A percentile compares a stretch with the other conserved stretches of the same genome.
Evolutionary conservation across 2,888 invertebrate genomes (phyloP).

Genomic region (Agriopis aurantiaria): DNA sequence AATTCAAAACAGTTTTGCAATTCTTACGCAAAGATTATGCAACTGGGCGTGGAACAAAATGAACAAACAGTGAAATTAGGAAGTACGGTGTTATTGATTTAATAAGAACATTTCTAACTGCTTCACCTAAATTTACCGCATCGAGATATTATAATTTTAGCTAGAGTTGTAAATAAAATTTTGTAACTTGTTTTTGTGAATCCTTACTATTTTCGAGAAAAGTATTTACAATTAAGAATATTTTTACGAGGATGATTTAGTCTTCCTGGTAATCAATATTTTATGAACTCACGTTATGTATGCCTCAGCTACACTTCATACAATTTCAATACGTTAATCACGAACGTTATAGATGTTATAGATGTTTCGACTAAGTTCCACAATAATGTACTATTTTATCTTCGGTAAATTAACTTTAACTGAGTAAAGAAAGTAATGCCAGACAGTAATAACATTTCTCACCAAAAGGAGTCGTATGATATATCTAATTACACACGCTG

Average conservation of each 20-base stretch:
- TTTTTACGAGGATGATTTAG: no score
- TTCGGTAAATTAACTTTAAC: no score
- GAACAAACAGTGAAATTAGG: slow-evolving; percentile 30
- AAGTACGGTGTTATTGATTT: slow-evolving; percentile 30
- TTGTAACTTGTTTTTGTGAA: not conserved
- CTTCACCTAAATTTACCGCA: slow-evolving; percentile 15
- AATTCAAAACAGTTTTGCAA: slow-evolving; percentile 37
- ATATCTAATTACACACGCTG: slow-evolving; percentile 23
- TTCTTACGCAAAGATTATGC: slow-evolving; percentile 33
- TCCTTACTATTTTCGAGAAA: not conserved
- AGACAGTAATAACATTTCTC: no score
- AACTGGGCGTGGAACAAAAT: slow-evolving; percentile 27
- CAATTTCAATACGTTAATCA: no score
- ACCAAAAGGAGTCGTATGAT: not conserved
- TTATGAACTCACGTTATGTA: not conserved
- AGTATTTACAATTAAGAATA: no score
- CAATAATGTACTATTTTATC: no score
- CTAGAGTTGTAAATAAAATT: not conserved
- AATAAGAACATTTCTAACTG: slow-evolving; percentile 28
- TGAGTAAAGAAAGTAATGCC: no score
- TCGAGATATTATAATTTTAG: not conserved
- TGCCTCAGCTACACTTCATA: not conserved
- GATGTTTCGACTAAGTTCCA: no score
- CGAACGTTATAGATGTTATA: no score
- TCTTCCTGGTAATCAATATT: no score